Percentiles rank a stretch among this genome's conserved stretches.
These are phyloP conservation scores for Caenorhabditis macrosperma DNA, from an alignment of 2,888 invertebrate genomes.

Conservation along the genomic window DNA sequence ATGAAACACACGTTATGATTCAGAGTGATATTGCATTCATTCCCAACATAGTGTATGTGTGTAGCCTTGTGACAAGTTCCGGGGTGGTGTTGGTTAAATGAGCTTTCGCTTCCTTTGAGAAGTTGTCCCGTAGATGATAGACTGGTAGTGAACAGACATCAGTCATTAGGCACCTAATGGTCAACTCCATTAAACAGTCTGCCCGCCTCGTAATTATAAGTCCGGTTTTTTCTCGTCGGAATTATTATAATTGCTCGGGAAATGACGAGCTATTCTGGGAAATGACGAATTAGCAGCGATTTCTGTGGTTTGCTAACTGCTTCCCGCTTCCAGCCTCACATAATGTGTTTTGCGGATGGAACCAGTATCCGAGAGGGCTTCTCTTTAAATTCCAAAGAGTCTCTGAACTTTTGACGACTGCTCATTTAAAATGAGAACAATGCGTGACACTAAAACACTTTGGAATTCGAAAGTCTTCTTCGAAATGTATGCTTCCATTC, in stretches of 20 bases:
- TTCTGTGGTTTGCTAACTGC: no score
- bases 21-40: constrained; percentile 28
- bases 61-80: constrained; percentile 26
- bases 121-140: neutral
- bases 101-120: neutral
- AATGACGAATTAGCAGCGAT: no score
- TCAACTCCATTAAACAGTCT: constrained; percentile 35
- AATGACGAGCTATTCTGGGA: constrained; percentile 8
- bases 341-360: no score
- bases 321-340: no score
- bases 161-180: constrained; percentile 37
- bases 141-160: constrained; percentile 21
- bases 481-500: constrained; percentile 41
- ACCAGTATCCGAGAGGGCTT: no score
- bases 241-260: constrained; percentile 26
- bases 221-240: neutral
- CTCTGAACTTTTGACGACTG: neutral
- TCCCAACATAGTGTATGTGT: constrained; percentile 3
- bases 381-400: neutral
- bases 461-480: constrained; percentile 39
- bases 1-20: constrained; percentile 6
- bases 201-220: constrained; percentile 34
- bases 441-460: constrained; percentile 33
- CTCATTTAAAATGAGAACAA: constrained; percentile 11
- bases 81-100: neutral